Percentiles rank a stretch among this genome's conserved stretches.
Conservation (phyloP, 2,888 invertebrate species). For the Sipunculus nudus region DNA sequence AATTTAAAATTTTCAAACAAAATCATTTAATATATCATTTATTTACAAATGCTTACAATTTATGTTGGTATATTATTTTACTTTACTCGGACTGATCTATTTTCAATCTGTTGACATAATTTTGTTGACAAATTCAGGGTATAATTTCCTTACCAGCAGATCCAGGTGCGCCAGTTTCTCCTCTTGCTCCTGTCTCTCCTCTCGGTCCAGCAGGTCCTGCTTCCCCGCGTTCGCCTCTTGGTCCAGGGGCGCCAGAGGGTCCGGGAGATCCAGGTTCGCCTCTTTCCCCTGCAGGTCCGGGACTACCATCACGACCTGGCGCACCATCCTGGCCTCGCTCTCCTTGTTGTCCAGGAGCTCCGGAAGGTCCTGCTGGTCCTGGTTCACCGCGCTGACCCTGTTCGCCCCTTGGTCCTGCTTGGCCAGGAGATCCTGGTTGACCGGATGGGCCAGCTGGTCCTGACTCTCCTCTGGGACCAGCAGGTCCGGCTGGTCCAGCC, state of each 20-base stretch:
- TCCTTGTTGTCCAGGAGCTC: neutral
- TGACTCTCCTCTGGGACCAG: neutral
- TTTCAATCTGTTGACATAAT: no score
- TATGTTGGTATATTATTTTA: no score
- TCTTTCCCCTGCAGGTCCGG: constrained; percentile 21
- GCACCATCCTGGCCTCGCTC: constrained; percentile 11
- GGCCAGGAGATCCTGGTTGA: neutral
- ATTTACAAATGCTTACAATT: no score
- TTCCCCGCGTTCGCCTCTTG: constrained; percentile 10
- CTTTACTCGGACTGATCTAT: no score
- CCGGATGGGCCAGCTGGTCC: neutral
- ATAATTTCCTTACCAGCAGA: no score
- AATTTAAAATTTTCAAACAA: no score
- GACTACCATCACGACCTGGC: constrained; percentile 15
- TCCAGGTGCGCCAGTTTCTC: constrained; percentile 28
- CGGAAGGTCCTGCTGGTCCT: constrained; percentile 14
- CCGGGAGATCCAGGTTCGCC: constrained; percentile 18
- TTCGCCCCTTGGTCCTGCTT: neutral
- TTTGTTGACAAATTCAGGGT: no score
- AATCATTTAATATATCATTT: no score
- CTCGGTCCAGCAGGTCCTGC: constrained; percentile 17
- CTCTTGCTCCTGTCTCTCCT: constrained; percentile 28
- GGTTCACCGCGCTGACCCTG: neutral
- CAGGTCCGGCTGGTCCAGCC: constrained; percentile 4
- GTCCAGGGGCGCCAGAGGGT: no score